Evolutionary conservation across 2,113 vertebrate species (phyloP).

Genomic region (Crotalus tigris): DNA sequence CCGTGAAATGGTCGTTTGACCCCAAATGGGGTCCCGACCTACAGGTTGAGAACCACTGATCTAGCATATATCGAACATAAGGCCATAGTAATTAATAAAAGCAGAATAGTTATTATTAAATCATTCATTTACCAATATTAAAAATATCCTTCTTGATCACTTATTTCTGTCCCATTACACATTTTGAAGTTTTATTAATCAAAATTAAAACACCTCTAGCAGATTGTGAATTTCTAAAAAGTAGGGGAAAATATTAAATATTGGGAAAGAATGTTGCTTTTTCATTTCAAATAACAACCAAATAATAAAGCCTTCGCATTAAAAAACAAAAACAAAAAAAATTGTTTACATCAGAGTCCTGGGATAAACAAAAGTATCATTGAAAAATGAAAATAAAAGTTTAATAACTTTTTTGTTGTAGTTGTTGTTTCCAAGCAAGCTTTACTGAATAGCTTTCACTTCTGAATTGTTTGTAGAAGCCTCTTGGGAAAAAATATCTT

Average conservation of each 20-base stretch:
- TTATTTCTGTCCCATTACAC: background rate
- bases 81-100: background rate
- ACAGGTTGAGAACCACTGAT: no score
- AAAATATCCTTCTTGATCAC: background rate
- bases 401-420: background rate
- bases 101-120: background rate
- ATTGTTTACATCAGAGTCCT: background rate
- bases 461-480: background rate
- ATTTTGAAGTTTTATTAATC: background rate
- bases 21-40: no score
- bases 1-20: no score
- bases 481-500: background rate
- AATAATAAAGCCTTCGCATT: background rate
- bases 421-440: background rate
- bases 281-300: background rate
- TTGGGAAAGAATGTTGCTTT: background rate
- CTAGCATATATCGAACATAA: background rate
- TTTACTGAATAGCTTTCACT: background rate
- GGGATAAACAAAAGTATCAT: background rate
- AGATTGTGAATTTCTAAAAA: background rate
- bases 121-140: background rate
- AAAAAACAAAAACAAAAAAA: background rate
- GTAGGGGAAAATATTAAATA: background rate
- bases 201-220: background rate
- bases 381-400: background rate